A percentile compares a stretch with the other conserved stretches of the same genome.
These are phyloP conservation scores for Pitangus sulphuratus DNA, from an alignment of 2,797 vertebrate genomes.

Conservation along the genomic window DNA sequence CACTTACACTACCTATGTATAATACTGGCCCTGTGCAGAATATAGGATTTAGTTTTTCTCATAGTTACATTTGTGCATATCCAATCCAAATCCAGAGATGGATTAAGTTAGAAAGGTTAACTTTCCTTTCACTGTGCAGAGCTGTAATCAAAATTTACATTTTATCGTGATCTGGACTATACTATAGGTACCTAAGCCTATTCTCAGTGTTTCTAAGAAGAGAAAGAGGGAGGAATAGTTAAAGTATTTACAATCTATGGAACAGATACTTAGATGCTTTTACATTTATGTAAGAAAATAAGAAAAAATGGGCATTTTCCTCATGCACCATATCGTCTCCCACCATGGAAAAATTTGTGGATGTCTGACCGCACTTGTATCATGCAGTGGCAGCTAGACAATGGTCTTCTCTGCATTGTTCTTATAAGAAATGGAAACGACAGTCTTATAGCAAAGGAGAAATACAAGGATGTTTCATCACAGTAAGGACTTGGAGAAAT, in stretches of 20 bases:
- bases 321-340: not conserved
- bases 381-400: not conserved
- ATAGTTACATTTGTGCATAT: not conserved
- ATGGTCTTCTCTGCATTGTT: not conserved
- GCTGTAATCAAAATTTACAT: not conserved
- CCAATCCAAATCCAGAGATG: not conserved
- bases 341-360: not conserved
- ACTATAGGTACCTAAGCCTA: not conserved
- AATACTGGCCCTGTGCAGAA: not conserved
- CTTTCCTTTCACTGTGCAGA: not conserved
- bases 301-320: not conserved
- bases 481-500: not conserved
- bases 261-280: not conserved
- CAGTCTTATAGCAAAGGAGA: not conserved
- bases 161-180: not conserved
- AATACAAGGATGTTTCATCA: not conserved
- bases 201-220: not conserved
- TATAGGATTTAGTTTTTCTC: not conserved
- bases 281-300: not conserved
- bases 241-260: not conserved
- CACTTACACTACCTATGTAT: not conserved
- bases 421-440: not conserved
- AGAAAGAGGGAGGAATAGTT: not conserved
- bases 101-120: not conserved
- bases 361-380: not conserved